Evolutionary conservation across 2,113 vertebrate genomes (phyloP).

Genomic region (Plectropomus leopardus): DNA sequence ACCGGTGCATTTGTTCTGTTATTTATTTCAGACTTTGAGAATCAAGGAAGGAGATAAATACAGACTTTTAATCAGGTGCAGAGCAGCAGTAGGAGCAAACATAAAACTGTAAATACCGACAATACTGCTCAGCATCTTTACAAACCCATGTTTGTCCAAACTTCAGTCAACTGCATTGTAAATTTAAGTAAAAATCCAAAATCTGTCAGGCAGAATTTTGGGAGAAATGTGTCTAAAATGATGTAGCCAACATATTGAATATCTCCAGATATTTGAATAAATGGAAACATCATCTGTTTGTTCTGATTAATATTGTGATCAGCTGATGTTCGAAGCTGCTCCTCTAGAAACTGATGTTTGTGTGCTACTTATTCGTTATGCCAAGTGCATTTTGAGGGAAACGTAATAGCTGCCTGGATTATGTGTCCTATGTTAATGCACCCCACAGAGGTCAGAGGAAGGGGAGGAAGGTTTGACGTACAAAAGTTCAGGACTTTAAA

Average conservation of each 20-base stretch:
- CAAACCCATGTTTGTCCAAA: neutral
- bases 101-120: neutral
- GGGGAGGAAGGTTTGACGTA: neutral
- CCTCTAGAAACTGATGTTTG: neutral
- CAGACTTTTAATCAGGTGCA: neutral
- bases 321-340: neutral
- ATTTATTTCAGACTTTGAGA: slow-evolving; percentile 14
- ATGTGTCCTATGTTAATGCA: neutral
- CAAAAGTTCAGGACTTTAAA: too few species aligned
- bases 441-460: too few species aligned
- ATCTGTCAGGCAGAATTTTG: neutral
- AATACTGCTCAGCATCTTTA: neutral
- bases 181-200: neutral
- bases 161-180: neutral
- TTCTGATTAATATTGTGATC: neutral
- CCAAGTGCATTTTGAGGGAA: neutral
- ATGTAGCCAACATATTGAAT: neutral
- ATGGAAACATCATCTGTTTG: neutral
- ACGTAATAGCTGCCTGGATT: neutral
- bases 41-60: neutral
- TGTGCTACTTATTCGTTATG: neutral
- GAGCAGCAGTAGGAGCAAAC: neutral
- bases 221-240: neutral
- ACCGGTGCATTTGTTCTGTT: slow-evolving; percentile 8
- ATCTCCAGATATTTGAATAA: neutral